Conservation (phyloP, 2,888 invertebrate species). For the Drosophila macrospina region DNA sequence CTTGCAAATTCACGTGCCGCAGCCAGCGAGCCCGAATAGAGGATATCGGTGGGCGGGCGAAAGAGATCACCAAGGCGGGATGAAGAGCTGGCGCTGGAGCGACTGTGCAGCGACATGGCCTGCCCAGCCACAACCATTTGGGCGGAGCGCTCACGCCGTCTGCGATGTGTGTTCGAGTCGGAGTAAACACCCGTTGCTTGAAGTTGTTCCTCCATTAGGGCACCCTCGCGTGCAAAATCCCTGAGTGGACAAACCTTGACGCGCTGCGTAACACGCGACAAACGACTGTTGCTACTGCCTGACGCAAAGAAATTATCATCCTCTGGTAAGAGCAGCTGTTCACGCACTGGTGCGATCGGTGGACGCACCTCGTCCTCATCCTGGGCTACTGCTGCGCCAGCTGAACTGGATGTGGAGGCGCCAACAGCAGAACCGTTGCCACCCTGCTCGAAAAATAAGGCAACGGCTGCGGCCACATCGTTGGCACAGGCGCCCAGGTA, state of each 20-base stretch:
- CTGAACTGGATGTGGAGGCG: conserved; percentile 38
- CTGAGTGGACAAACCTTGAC: conserved; percentile 84
- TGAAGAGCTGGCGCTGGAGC: conserved; percentile 74
- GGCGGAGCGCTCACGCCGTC: conserved; percentile 67
- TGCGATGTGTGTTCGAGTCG: conserved; percentile 52
- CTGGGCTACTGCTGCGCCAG: conserved; percentile 36
- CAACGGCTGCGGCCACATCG: conserved; percentile 83
- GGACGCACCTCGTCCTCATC: conserved; percentile 81
- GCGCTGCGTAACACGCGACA: conserved; percentile 75
- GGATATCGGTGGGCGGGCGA: conserved; percentile 89
- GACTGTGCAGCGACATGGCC: conserved; percentile 46
- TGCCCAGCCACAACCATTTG: conserved; percentile 71
- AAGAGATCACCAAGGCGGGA: conserved; percentile 89
- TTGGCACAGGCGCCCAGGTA: conserved; percentile 81
- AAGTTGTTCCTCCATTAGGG: conserved; percentile 83
- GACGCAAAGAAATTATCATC: conserved; percentile 84
- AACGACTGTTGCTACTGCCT: conserved; percentile 56
- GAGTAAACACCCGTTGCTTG: conserved; percentile 70
- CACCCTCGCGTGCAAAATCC: conserved; percentile 84
- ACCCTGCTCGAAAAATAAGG: conserved; percentile 82
- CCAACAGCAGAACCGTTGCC: conserved; percentile 32
- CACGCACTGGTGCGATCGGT: conserved; percentile 84
- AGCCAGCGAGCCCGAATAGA: conserved; percentile 88
- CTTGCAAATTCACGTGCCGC: conserved; percentile 87
- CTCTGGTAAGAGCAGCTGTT: conserved; percentile 83